A percentile compares a stretch with the other conserved stretches of the same genome.
Evolutionary conservation across 2,888 invertebrate species (phyloP).

Genomic region (Oxystoma pomonae): DNA sequence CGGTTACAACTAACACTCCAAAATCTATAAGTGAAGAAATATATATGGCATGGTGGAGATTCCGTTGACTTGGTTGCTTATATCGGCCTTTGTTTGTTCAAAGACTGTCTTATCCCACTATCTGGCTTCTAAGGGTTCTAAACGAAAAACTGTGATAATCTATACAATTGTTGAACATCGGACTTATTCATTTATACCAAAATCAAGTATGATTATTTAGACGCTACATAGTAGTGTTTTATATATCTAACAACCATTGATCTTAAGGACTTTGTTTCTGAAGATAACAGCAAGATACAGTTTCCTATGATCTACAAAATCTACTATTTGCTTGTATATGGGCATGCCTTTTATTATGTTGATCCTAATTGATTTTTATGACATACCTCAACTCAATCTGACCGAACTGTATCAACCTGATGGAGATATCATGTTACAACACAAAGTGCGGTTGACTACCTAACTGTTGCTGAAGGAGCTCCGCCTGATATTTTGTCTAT

Average conservation of each 20-base stretch:
- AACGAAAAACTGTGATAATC: conserved; percentile 68
- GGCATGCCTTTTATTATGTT: conserved; percentile 84
- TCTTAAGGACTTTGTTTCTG: conserved; percentile 85
- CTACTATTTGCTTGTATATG: conserved; percentile 73
- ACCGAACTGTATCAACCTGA: conserved; percentile 34
- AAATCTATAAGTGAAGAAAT: conserved; percentile 80
- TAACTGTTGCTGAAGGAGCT: background rate
- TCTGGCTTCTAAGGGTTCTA: conserved; percentile 63
- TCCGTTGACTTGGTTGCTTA: conserved; percentile 77
- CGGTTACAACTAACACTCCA: conserved; percentile 87
- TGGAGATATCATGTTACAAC: background rate
- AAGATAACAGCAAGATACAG: conserved; percentile 64
- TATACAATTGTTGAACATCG: conserved; percentile 70
- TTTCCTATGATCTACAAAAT: conserved; percentile 80
- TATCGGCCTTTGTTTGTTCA: conserved; percentile 82
- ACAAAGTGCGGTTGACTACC: background rate
- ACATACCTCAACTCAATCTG: conserved; percentile 83
- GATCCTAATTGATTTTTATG: conserved; percentile 78
- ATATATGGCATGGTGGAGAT: conserved; percentile 81
- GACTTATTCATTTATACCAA: conserved; percentile 73
- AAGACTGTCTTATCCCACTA: conserved; percentile 70
- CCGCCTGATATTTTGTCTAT: too few relatives aligned
- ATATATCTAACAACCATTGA: conserved; percentile 87
- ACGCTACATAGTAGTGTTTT: conserved; percentile 88
- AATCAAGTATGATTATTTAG: conserved; percentile 78